Evolutionary conservation across 2,888 invertebrate species (phyloP).

Genomic region (Melanophora roralis): DNA sequence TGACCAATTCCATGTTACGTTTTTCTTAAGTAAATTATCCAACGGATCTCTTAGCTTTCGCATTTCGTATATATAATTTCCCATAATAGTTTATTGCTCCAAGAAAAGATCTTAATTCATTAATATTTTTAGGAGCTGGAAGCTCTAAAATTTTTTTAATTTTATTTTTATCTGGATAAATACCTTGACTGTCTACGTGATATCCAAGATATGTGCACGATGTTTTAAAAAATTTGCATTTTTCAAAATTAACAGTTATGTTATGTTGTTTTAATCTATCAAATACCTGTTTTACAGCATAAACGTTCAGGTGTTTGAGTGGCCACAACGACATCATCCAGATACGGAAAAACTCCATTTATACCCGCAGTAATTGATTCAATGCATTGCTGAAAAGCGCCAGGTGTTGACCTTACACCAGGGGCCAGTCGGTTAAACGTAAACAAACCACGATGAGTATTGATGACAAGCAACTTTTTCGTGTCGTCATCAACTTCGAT

Average conservation of each 20-base stretch:
- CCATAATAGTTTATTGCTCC: conserved; percentile 53
- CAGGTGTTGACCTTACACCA: conserved; percentile 59
- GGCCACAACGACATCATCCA: conserved; percentile 38
- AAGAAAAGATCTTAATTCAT: conserved; percentile 27
- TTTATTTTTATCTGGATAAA: conserved; percentile 26
- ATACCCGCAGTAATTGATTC: conserved; percentile 51
- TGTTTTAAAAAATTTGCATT: conserved; percentile 49
- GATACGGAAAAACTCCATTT: conserved; percentile 29
- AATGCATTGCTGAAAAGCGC: conserved; percentile 56
- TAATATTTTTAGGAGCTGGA: conserved; percentile 25
- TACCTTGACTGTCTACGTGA: conserved; percentile 30
- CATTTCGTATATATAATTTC: conserved; percentile 45
- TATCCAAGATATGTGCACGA: conserved; percentile 32
- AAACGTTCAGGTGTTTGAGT: conserved; percentile 16
- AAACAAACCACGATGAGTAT: conserved; percentile 54
- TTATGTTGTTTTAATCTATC: conserved; percentile 30
- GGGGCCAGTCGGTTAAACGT: conserved; percentile 55
- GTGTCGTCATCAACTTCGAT: conserved; percentile 60
- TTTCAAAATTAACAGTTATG: conserved; percentile 42
- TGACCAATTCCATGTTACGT: conserved; percentile 43
- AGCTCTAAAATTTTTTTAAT: conserved; percentile 16
- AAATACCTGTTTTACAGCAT: conserved; percentile 30
- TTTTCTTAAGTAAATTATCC: conserved; percentile 21
- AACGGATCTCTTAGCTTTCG: conserved; percentile 30
- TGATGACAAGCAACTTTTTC: conserved; percentile 55